These are phyloP conservation scores for Sphinx pinastri DNA, from an alignment of 2,888 invertebrate species.

Conservation along the genomic window DNA sequence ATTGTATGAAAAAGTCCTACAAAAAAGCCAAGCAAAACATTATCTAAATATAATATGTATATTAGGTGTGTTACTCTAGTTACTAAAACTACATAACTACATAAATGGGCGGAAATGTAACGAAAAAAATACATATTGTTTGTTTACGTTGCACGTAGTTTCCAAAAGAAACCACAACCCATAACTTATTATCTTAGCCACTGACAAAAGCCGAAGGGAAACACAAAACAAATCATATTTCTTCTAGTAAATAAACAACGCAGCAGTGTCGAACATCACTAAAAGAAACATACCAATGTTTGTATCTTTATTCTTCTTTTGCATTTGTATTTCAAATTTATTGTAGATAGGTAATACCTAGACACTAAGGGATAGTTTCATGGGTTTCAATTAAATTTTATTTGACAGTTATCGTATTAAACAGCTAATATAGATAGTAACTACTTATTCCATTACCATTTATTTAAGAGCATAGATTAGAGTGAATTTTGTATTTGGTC, in stretches of 20 bases:
- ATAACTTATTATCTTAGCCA: conserved; percentile 16
- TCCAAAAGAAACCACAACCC: conserved; percentile 4
- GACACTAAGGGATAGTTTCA: too few relatives aligned
- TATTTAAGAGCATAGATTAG: too few relatives aligned
- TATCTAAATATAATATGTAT: too few relatives aligned
- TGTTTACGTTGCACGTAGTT: conserved; percentile 18
- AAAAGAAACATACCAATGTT: conserved; percentile 53
- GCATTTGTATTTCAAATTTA: conserved; percentile 41
- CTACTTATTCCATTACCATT: too few relatives aligned
- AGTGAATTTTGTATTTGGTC: too few relatives aligned
- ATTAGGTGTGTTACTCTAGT: too few relatives aligned
- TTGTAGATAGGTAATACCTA: too few relatives aligned
- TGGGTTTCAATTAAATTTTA: too few relatives aligned
- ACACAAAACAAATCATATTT: conserved; percentile 50
- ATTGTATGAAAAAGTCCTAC: too few relatives aligned
- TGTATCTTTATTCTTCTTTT: conserved; percentile 48
- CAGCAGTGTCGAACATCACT: conserved; percentile 54
- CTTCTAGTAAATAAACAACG: conserved; percentile 47
- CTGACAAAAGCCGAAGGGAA: conserved; percentile 16
- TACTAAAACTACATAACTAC: background rate
- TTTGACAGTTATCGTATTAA: too few relatives aligned
- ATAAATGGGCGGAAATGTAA: background rate
- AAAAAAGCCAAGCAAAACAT: too few relatives aligned
- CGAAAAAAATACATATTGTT: background rate
- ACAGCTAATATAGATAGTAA: too few relatives aligned